These are phyloP conservation scores for Ornithoptera priamus DNA, from an alignment of 2,888 invertebrate species.

Conservation along the genomic window DNA sequence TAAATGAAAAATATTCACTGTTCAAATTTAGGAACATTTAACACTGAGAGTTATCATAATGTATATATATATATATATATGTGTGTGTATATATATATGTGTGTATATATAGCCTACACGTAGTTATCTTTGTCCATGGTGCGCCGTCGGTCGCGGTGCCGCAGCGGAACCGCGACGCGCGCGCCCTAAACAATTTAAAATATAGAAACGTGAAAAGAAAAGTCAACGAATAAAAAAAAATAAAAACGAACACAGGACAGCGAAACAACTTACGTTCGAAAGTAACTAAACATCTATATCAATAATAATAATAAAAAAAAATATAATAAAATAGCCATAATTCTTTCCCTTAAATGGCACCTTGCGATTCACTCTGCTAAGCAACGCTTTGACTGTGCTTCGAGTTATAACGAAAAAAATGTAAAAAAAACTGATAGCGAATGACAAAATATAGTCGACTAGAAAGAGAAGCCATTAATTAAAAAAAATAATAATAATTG, in stretches of 20 bases:
- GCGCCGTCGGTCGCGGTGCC: slow-evolving; percentile 59
- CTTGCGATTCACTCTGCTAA: slow-evolving; percentile 69
- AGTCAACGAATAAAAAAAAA: slow-evolving; percentile 36
- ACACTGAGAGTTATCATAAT: slow-evolving; percentile 76
- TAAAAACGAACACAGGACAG: slow-evolving; percentile 68
- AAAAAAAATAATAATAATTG: slow-evolving; percentile 24
- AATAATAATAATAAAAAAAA: slow-evolving; percentile 51
- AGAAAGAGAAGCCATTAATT: slow-evolving; percentile 41
- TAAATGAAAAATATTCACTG: slow-evolving; percentile 61
- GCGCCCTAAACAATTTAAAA: slow-evolving; percentile 34
- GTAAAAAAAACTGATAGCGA: slow-evolving; percentile 31
- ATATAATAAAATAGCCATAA: slow-evolving; percentile 66
- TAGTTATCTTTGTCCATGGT: slow-evolving; percentile 54
- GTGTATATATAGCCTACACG: slow-evolving; percentile 69
- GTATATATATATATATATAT: no score
- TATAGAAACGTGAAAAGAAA: slow-evolving; percentile 43
- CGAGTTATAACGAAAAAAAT: slow-evolving; percentile 37
- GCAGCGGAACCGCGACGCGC: slow-evolving; percentile 48
- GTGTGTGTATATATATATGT: slow-evolving; percentile 33
- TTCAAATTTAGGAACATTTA: slow-evolving; percentile 79
- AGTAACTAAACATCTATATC: slow-evolving; percentile 59
- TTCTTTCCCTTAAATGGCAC: slow-evolving; percentile 70
- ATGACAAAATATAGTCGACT: slow-evolving; percentile 39
- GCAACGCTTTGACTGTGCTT: slow-evolving; percentile 46
- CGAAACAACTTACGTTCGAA: slow-evolving; percentile 59